phyloP scores from a whole-genome alignment of 1,140 invertebrate genomes.

The Philaenus spumarius region DNA sequence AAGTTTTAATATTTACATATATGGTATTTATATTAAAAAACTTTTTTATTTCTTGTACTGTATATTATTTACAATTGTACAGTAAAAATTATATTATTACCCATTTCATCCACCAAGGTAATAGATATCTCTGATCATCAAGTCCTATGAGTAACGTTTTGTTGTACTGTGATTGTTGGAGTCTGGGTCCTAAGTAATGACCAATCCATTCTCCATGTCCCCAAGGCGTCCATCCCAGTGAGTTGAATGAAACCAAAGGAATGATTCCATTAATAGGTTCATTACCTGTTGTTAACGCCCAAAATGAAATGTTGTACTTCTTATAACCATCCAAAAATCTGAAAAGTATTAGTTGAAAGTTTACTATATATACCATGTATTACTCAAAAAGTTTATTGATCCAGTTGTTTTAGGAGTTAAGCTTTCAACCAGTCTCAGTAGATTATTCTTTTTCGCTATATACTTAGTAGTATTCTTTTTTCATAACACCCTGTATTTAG shows the following conservation, averaged over 20 bases:
- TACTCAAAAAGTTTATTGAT: too few species aligned
- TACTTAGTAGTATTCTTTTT: not conserved
- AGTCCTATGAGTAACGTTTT: constrained; percentile 55
- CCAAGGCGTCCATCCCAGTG: constrained; percentile 63
- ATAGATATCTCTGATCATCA: constrained; percentile 61
- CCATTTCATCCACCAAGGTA: constrained; percentile 56
- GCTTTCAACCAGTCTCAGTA: too few species aligned
- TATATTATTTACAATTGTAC: too few species aligned
- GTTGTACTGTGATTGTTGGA: constrained; percentile 48
- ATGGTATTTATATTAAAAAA: too few species aligned
- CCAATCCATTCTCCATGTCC: constrained; percentile 54
- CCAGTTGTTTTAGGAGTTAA: too few species aligned
- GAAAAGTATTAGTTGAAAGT: not conserved
- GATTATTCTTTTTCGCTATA: too few species aligned
- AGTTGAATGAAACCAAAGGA: constrained; percentile 54
- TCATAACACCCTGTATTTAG: not conserved
- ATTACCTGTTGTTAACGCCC: constrained; percentile 59
- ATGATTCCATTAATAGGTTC: constrained; percentile 52
- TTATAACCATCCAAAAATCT: constrained; percentile 49
- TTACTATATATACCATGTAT: too few species aligned
- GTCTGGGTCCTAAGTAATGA: constrained; percentile 58
- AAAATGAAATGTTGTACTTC: constrained; percentile 46
- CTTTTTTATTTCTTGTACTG: too few species aligned
- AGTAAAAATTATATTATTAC: too few species aligned
- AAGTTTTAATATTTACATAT: too few species aligned